Evolutionary conservation across 2,888 invertebrate genomes (phyloP).

Genomic region (Scrobipalpa costella): DNA sequence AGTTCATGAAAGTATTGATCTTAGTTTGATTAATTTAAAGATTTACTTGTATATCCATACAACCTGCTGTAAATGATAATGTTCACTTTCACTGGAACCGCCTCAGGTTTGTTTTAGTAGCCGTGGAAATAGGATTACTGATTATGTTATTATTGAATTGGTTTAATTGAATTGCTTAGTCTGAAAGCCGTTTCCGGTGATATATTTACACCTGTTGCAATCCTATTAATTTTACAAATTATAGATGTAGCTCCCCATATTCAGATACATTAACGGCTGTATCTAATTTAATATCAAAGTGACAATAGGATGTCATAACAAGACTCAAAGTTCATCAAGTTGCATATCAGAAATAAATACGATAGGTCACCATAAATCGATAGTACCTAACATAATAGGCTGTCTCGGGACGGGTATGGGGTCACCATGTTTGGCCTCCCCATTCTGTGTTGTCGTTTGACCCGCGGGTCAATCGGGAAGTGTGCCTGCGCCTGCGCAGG

Average conservation of each 20-base stretch:
- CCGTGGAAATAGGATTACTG: constrained; percentile 22
- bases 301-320: background rate
- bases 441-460: constrained; percentile 4
- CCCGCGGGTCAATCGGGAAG: constrained; percentile 6
- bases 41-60: constrained; percentile 20
- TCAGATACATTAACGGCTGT: no score
- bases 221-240: background rate
- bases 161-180: background rate
- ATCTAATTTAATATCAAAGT: no score
- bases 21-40: background rate
- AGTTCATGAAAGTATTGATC: background rate
- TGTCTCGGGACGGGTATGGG: background rate
- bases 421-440: background rate
- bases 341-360: background rate
- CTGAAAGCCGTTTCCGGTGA: background rate
- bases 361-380: background rate
- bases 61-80: constrained; percentile 28
- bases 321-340: background rate
- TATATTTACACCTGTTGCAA: background rate
- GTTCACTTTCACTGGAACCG: constrained; percentile 28
- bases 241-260: no score
- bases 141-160: constrained; percentile 18
- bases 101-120: constrained; percentile 25
- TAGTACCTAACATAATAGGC: constrained; percentile 3
- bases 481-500: constrained; percentile 6